These are phyloP conservation scores for Aelia acuminata DNA, from an alignment of 2,888 invertebrate genomes.

Conservation along the genomic window DNA sequence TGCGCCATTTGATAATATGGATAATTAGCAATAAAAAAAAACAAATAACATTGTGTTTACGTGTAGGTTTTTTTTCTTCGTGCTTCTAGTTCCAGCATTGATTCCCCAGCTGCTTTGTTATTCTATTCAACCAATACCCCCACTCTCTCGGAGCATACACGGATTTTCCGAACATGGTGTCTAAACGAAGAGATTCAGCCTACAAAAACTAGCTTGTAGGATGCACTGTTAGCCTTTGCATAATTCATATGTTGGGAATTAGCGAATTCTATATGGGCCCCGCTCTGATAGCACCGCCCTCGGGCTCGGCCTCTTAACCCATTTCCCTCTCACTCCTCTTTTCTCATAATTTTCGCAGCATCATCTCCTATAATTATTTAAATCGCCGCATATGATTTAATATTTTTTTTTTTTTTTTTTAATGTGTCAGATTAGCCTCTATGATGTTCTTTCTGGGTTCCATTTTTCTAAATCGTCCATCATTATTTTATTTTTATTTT, in stretches of 20 bases:
- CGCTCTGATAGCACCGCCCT: slow-evolving; percentile 17
- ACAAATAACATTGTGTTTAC: too few relatives aligned
- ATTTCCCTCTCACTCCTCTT: background rate
- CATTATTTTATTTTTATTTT: too few relatives aligned
- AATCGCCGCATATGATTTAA: background rate
- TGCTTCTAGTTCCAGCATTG: background rate
- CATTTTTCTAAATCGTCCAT: background rate
- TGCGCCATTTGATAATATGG: too few relatives aligned
- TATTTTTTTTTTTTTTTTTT: too few relatives aligned
- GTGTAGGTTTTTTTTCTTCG: background rate
- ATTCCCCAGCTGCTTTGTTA: background rate
- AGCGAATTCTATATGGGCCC: slow-evolving; percentile 32
- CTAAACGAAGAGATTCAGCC: background rate
- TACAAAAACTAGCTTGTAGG: background rate
- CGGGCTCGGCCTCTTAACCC: slow-evolving; percentile 1
- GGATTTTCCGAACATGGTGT: background rate
- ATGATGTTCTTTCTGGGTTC: background rate
- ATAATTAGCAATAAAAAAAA: too few relatives aligned
- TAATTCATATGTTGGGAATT: slow-evolving; percentile 1
- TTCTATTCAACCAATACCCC: background rate
- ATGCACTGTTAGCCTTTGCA: slow-evolving; percentile 7
- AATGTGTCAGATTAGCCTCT: background rate
- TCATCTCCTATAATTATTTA: slow-evolving; percentile 36
- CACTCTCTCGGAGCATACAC: background rate
- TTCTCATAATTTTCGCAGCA: background rate